Evolutionary conservation across 2,797 vertebrate species (phyloP).

Genomic region (Tympanoctomys barrerae): DNA sequence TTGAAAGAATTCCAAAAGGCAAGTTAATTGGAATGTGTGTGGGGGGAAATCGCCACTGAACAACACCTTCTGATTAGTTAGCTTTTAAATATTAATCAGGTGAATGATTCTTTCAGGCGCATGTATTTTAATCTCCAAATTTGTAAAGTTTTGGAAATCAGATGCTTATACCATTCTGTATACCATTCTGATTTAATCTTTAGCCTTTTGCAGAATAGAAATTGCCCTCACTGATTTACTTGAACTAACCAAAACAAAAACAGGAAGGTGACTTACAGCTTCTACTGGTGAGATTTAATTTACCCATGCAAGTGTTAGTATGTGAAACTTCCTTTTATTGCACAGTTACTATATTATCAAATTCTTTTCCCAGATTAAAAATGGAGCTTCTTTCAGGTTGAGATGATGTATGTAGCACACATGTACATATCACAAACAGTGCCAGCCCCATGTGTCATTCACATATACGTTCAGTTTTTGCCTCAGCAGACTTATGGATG

Average conservation of each 20-base stretch:
- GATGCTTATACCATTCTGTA: not conserved
- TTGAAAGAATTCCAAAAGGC: not conserved
- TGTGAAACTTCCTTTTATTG: conserved; percentile 23
- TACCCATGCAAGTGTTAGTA: not conserved
- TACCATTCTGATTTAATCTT: not conserved
- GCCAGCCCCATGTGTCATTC: not conserved
- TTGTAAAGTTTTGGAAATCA: conserved; percentile 1
- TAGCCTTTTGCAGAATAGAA: not conserved
- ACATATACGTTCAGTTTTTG: not conserved
- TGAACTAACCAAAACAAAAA: not conserved
- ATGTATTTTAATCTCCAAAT: not conserved
- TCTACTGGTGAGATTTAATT: not conserved
- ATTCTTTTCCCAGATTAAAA: conserved; percentile 24
- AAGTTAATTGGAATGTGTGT: not conserved
- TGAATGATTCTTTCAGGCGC: not conserved
- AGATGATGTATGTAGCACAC: not conserved
- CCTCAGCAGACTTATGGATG: not conserved
- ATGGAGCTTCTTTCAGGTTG: not conserved
- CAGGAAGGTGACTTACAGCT: not conserved
- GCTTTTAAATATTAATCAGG: conserved; percentile 29
- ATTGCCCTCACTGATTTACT: not conserved
- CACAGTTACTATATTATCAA: conserved; percentile 4
- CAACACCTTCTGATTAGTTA: conserved; percentile 51
- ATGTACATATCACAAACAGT: not conserved
- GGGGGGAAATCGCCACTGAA: not conserved